These are phyloP conservation scores for Hippocampus barbouri DNA, from an alignment of 2,113 vertebrate species.

Conservation along the genomic window DNA sequence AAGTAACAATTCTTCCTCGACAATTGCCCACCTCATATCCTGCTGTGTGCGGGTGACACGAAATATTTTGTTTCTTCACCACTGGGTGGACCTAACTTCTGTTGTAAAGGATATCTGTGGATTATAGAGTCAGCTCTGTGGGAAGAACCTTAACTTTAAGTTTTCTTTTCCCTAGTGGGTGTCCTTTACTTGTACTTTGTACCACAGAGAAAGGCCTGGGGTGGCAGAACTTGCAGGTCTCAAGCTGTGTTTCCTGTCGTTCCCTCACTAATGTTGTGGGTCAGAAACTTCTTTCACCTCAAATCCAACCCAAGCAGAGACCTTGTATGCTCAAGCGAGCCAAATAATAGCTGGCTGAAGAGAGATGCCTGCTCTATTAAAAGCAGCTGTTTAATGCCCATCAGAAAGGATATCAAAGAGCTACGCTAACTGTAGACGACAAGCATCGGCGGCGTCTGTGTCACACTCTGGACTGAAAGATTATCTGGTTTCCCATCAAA, in stretches of 20 bases:
- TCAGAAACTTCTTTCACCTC: constrained; percentile 73
- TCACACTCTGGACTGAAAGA: constrained; percentile 66
- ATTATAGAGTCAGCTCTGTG: constrained; percentile 77
- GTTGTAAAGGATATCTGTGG: constrained; percentile 75
- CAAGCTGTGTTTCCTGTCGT: constrained; percentile 79
- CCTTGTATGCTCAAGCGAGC: constrained; percentile 81
- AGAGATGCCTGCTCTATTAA: constrained; percentile 84
- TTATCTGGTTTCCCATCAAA: constrained; percentile 75
- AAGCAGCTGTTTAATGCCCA: constrained; percentile 86
- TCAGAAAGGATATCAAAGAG: constrained; percentile 83
- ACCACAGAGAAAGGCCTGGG: constrained; percentile 12
- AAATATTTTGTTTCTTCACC: constrained; percentile 62
- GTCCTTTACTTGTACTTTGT: constrained; percentile 69
- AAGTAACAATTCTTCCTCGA: constrained; percentile 36
- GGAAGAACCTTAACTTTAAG: constrained; percentile 75
- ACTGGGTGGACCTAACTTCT: constrained; percentile 67
- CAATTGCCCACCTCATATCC: constrained; percentile 46
- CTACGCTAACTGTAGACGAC: constrained; percentile 79
- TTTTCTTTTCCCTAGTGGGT: constrained; percentile 72
- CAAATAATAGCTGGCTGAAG: constrained; percentile 78
- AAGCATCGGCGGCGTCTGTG: constrained; percentile 76
- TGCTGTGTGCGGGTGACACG: constrained; percentile 64
- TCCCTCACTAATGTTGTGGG: constrained; percentile 77
- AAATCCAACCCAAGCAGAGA: constrained; percentile 83
- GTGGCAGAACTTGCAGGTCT: constrained; percentile 63